Conservation (phyloP, 1,140 invertebrate species). For the Acromyrmex echinatior region DNA sequence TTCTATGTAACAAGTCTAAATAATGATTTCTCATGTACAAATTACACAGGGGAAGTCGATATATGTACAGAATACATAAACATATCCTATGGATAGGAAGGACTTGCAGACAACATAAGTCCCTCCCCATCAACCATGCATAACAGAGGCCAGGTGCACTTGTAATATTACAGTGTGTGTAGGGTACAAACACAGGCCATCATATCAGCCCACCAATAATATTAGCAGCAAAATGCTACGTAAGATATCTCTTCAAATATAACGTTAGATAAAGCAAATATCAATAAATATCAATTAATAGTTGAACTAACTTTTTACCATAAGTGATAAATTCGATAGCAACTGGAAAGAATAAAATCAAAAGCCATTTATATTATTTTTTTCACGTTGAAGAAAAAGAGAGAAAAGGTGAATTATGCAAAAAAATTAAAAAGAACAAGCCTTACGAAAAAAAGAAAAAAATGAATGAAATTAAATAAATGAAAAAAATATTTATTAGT, state of each 20-base stretch:
- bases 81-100: conserved; percentile 67
- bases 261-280: background rate
- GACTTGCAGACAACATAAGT: conserved; percentile 71
- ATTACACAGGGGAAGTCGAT: conserved; percentile 15
- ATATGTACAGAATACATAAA: background rate
- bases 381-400: no score
- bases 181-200: conserved; percentile 18
- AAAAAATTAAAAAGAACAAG: no score
- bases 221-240: conserved; percentile 42
- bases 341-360: no score
- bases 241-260: conserved; percentile 40
- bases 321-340: no score
- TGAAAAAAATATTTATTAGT: no score
- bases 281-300: no score
- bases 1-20: background rate
- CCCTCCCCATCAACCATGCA: conserved; percentile 79
- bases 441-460: no score
- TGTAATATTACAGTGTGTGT: conserved; percentile 36
- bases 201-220: conserved; percentile 22
- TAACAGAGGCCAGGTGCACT: conserved; percentile 82
- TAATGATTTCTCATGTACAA: conserved; percentile 9
- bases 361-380: no score
- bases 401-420: no score
- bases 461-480: no score
- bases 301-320: no score